Percentiles rank a stretch among this genome's conserved stretches.
These are phyloP conservation scores for Drosophila mayaguana DNA, from an alignment of 2,888 invertebrate species.

Conservation along the genomic window DNA sequence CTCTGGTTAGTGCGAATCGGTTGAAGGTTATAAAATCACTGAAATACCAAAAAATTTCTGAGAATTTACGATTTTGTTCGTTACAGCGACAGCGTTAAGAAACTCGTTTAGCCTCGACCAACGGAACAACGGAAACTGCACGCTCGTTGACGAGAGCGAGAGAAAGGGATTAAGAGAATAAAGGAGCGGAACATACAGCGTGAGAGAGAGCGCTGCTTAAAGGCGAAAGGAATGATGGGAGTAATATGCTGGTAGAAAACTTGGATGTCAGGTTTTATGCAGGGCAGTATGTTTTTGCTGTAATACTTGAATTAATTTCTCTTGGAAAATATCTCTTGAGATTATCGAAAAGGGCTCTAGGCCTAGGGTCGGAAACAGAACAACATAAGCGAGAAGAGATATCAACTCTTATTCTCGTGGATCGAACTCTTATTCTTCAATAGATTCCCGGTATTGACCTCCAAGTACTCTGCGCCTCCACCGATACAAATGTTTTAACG, in stretches of 20 bases:
- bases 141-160: constrained; percentile 12
- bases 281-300: no score
- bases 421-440: neutral
- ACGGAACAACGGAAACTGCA: constrained; percentile 59
- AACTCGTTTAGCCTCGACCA: constrained; percentile 59
- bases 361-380: no score
- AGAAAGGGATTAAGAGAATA: neutral
- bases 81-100: constrained; percentile 56
- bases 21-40: constrained; percentile 73
- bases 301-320: no score
- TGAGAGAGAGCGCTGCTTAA: neutral
- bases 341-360: no score
- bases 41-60: constrained; percentile 57
- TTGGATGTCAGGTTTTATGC: neutral
- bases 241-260: no score
- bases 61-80: constrained; percentile 53
- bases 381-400: no score
- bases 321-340: no score
- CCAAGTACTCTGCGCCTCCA: neutral
- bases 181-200: constrained; percentile 1
- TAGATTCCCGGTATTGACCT: neutral
- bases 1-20: constrained; percentile 37
- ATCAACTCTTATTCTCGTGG: neutral
- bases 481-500: constrained; percentile 5
- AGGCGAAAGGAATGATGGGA: no score